phyloP scores from a whole-genome alignment of 2,888 invertebrate species.

The Autographa pulchrina region DNA sequence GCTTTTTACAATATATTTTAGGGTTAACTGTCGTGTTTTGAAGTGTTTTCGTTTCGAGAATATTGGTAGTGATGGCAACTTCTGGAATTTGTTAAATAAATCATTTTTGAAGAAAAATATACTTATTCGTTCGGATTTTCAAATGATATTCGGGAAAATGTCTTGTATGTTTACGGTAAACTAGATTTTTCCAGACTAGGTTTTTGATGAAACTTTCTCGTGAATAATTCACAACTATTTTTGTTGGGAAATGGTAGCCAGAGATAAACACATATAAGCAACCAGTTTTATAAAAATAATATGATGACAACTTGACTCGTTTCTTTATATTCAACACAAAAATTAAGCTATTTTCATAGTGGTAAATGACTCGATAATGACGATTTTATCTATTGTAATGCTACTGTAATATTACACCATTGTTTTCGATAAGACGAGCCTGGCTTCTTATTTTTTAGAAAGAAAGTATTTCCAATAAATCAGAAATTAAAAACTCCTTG shows the following conservation, averaged over 20 bases:
- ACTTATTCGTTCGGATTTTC: not conserved
- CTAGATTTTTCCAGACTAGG: constrained; percentile 1
- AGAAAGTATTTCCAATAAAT: no score
- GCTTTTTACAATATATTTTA: constrained; percentile 43
- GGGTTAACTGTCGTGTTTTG: constrained; percentile 9
- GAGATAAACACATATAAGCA: constrained; percentile 4
- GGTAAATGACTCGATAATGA: no score
- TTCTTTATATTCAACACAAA: not conserved
- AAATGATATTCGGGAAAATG: constrained; percentile 2
- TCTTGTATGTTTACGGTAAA: not conserved
- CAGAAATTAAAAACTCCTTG: no score
- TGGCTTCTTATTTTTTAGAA: no score
- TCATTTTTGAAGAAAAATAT: constrained; percentile 4
- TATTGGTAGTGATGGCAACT: not conserved
- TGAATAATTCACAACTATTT: constrained; percentile 4
- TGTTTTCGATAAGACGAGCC: no score
- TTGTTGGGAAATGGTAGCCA: not conserved
- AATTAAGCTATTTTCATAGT: not conserved
- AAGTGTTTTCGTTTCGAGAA: not conserved
- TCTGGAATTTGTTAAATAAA: not conserved
- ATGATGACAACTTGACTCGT: not conserved
- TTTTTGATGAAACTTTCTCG: constrained; percentile 2
- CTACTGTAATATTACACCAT: no score
- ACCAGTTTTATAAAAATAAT: not conserved
- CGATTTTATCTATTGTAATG: no score